Evolutionary conservation across 2,797 vertebrate genomes (phyloP).

Genomic region (Columba guinea): DNA sequence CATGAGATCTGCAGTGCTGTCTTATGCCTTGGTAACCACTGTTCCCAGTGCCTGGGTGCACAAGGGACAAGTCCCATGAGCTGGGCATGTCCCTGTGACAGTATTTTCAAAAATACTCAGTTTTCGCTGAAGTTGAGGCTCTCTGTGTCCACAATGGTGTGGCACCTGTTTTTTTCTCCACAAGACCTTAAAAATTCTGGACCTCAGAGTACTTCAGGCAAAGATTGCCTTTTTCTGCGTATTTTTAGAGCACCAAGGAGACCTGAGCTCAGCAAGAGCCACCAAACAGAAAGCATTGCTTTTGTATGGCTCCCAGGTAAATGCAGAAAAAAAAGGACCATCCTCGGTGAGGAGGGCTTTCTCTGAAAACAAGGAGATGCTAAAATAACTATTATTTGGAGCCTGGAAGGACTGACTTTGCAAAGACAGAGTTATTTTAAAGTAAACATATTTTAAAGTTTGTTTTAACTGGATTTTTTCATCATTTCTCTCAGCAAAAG

Average conservation of each 20-base stretch:
- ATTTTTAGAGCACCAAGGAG: not conserved
- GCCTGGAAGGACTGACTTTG: not conserved
- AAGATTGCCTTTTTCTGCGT: not conserved
- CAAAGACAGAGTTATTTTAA: not conserved
- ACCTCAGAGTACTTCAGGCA: not conserved
- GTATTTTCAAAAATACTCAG: not conserved
- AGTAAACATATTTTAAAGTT: not conserved
- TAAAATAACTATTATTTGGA: not conserved
- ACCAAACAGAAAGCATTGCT: not conserved
- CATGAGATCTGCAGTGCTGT: not conserved
- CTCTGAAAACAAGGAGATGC: not conserved
- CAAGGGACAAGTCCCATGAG: accelerated
- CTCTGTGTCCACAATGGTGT: not conserved
- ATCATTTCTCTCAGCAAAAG: not conserved
- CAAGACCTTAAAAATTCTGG: not conserved
- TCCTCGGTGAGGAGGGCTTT: not conserved
- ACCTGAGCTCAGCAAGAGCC: not conserved
- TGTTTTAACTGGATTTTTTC: not conserved
- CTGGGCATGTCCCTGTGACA: not conserved
- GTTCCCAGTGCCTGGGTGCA: not conserved
- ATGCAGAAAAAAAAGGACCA: not conserved
- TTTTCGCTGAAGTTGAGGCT: not conserved
- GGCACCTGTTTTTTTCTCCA: not conserved
- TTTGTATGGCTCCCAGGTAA: not conserved
- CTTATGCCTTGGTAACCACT: not conserved